Evolutionary conservation across 2,888 invertebrate genomes (phyloP).

Genomic region (Eupithecia dodoneata): DNA sequence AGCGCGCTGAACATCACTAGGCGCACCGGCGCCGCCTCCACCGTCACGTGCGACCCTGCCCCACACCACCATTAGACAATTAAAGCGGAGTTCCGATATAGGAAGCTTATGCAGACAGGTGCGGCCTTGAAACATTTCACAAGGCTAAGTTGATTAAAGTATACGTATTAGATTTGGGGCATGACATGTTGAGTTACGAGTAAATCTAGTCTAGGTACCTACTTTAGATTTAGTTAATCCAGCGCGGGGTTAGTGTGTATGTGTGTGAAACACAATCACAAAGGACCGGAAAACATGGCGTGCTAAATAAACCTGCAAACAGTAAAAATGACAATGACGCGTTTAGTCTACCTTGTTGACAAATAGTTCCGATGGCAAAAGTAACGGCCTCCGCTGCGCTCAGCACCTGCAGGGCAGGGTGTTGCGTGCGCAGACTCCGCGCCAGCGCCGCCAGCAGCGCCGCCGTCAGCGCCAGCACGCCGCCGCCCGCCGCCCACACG

Average conservation of each 20-base stretch:
- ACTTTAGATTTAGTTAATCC: too few species aligned
- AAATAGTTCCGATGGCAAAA: constrained; percentile 83
- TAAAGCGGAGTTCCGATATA: not conserved
- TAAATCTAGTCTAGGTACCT: too few species aligned
- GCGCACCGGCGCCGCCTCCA: constrained; percentile 78
- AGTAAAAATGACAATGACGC: too few species aligned
- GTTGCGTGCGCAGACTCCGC: constrained; percentile 30
- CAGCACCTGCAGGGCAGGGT: constrained; percentile 48
- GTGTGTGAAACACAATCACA: too few species aligned
- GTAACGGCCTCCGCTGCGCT: constrained; percentile 76
- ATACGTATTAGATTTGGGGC: too few species aligned
- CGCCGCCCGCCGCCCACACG: constrained; percentile 79
- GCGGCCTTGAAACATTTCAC: not conserved
- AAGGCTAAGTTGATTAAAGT: too few species aligned
- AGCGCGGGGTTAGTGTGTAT: too few species aligned
- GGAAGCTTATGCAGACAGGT: not conserved
- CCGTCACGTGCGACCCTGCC: constrained; percentile 76
- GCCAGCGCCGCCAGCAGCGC: constrained; percentile 51
- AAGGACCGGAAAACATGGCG: too few species aligned
- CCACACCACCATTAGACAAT: not conserved
- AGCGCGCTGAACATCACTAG: constrained; percentile 83
- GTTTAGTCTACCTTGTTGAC: constrained; percentile 82
- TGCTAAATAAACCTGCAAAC: too few species aligned
- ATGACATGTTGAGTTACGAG: too few species aligned
- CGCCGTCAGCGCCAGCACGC: constrained; percentile 52